phyloP scores from a whole-genome alignment of 1,140 invertebrate genomes.

The Drosophila novamexicana region DNA sequence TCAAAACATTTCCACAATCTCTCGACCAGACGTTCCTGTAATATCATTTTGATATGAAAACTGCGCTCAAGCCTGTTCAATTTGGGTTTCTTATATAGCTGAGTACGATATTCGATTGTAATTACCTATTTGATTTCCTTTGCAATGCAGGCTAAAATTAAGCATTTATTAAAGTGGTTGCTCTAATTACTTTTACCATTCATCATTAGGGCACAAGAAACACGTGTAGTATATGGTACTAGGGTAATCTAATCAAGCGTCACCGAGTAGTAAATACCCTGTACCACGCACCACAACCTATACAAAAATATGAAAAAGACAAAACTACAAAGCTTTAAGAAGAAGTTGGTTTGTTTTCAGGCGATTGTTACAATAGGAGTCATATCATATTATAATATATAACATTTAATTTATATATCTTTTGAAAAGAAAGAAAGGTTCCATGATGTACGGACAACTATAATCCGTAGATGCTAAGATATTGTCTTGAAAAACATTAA shows the following conservation, averaged over 20 bases:
- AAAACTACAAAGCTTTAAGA: no score
- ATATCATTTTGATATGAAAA: conserved; percentile 17
- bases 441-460: no score
- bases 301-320: no score
- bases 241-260: not conserved
- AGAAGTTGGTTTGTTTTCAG: no score
- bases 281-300: not conserved
- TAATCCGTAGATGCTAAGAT: no score
- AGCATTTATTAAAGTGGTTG: not conserved
- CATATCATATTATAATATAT: no score
- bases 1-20: conserved; percentile 12
- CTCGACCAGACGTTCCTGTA: not conserved
- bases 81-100: conserved; percentile 1
- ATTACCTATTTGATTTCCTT: not conserved
- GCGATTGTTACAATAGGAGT: no score
- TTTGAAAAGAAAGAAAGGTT: no score
- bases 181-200: not conserved
- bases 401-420: no score
- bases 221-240: not conserved
- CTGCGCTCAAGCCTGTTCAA: no score
- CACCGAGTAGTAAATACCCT: not conserved
- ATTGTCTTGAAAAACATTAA: no score
- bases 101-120: not conserved
- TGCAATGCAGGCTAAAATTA: not conserved
- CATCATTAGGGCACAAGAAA: not conserved